These are phyloP conservation scores for Dolichopus griseipennis DNA, from an alignment of 2,888 invertebrate genomes.

Conservation along the genomic window DNA sequence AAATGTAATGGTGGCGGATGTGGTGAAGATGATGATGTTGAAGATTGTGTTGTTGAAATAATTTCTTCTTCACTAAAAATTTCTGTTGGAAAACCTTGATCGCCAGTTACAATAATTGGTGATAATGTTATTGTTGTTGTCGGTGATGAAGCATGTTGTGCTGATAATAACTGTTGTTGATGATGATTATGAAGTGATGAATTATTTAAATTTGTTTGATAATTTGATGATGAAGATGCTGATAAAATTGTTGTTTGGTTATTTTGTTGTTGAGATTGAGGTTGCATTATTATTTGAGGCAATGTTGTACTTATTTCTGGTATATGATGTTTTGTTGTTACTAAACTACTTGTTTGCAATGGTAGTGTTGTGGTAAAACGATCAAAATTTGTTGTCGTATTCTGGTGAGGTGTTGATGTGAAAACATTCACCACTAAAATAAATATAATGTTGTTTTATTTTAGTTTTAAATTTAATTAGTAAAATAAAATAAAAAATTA, in stretches of 20 bases:
- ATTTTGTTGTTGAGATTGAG: slow-evolving; percentile 20
- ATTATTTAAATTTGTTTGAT: slow-evolving; percentile 18
- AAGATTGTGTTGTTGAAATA: not conserved
- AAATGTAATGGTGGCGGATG: slow-evolving; percentile 2
- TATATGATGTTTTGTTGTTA: slow-evolving; percentile 24
- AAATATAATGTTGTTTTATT: not conserved
- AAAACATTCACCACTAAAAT: slow-evolving; percentile 35
- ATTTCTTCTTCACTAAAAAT: slow-evolving; percentile 21
- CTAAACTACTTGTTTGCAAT: slow-evolving; percentile 18
- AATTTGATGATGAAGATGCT: slow-evolving; percentile 21
- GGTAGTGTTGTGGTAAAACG: slow-evolving; percentile 25
- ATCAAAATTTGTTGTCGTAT: slow-evolving; percentile 21
- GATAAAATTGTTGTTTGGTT: slow-evolving; percentile 20
- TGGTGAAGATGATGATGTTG: not conserved
- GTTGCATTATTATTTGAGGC: slow-evolving; percentile 28
- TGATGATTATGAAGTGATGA: slow-evolving; percentile 2
- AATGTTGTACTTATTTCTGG: slow-evolving; percentile 28
- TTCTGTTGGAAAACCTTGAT: slow-evolving; percentile 27
- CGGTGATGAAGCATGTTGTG: slow-evolving; percentile 10
- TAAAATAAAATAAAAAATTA: not conserved
- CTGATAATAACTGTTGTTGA: slow-evolving; percentile 14
- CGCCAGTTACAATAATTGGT: slow-evolving; percentile 29
- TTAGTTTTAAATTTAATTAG: no score
- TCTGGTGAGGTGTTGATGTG: slow-evolving; percentile 25
- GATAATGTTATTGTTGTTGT: slow-evolving; percentile 27